Base-by-base conservation (phyloP, 2,113 vertebrate species). In the Cepphus grylle region DNA sequence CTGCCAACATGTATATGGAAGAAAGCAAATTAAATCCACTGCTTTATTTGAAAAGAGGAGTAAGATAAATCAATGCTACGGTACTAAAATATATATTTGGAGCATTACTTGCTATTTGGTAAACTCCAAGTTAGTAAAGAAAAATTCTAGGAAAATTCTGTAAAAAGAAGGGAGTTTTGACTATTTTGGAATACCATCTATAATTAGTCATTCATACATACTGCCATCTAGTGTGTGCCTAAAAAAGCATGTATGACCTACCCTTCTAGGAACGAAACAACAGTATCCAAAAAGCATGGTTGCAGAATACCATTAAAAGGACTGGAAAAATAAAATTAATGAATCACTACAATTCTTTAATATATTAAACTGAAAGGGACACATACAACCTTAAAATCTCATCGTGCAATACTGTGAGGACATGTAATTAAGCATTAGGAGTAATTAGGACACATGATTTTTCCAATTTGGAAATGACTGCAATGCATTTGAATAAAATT, bases 211-310 rank as follows among this genome's bases (percentile, higher is more conserved):
- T 88, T 47, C 90, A 90, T 53, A 94, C 42, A 92, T 38, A 91
- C 94, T 95, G 97, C 97, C 98, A 98, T 50, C 97, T 98, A 98
- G 97, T 66, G 98, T 74, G 93, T 80, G 49, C 49, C 65, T 53
- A 36, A 72, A 73, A 81, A 34, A 67, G 81, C 43, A 52, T 22
- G 20, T 30, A 36, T 80, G 29, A 94, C 15, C 11, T 40, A 77
- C 16, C 62, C 45, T 25, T 67, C 25, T 18, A 63, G 45, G n/a
- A 95, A 92, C 42, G 82, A 72, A 52, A 26, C 8, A 66, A 52
- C 8, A 30, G 23, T 15, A 66, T 40, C 36, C 30, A 83, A 88
- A 93, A 86, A 84, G 9, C 3, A 63, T 2, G 20, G 19, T 1
- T 45, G 22, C 25, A 63, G 30, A 90, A 84, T 12, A 73, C 7